Evolutionary conservation across 2,797 vertebrate species (phyloP).

Genomic region (Siniperca scherzeri): DNA sequence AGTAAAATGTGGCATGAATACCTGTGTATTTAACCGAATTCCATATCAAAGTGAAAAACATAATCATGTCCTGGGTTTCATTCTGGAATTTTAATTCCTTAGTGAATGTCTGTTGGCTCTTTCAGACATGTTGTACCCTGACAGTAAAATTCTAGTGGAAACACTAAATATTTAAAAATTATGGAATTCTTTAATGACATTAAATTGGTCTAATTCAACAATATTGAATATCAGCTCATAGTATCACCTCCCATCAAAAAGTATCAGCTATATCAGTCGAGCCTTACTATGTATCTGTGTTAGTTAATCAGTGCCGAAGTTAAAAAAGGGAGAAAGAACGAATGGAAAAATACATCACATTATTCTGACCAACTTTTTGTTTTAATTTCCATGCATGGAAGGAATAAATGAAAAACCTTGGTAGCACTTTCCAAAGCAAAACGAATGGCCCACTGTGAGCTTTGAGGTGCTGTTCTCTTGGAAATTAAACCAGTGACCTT

Average conservation of each 20-base stretch:
- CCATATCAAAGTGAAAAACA: not conserved
- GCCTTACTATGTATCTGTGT: slow-evolving; percentile 4
- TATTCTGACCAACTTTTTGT: slow-evolving; percentile 35
- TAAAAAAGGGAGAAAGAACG: slow-evolving; percentile 14
- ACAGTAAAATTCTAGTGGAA: not conserved
- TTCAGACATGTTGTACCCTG: not conserved
- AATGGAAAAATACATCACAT: slow-evolving; percentile 22
- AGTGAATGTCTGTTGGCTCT: not conserved
- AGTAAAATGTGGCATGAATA: not conserved
- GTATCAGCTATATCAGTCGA: slow-evolving; percentile 12
- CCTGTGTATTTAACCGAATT: not conserved
- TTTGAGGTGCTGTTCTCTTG: slow-evolving; percentile 47
- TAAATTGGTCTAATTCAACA: not conserved
- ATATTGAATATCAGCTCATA: not conserved
- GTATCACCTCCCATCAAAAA: not conserved
- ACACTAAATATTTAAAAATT: not conserved
- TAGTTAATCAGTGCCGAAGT: slow-evolving; percentile 12
- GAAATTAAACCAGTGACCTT: slow-evolving; percentile 55
- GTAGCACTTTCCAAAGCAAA: slow-evolving; percentile 57
- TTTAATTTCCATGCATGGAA: slow-evolving; percentile 61
- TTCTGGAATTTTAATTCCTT: not conserved
- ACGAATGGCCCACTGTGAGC: slow-evolving; percentile 43
- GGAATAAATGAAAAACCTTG: slow-evolving; percentile 57
- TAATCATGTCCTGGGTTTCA: not conserved
- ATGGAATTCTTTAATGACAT: not conserved